Evolutionary conservation across 2,113 vertebrate species (phyloP).

Genomic region (Eupsittula cactorum): DNA sequence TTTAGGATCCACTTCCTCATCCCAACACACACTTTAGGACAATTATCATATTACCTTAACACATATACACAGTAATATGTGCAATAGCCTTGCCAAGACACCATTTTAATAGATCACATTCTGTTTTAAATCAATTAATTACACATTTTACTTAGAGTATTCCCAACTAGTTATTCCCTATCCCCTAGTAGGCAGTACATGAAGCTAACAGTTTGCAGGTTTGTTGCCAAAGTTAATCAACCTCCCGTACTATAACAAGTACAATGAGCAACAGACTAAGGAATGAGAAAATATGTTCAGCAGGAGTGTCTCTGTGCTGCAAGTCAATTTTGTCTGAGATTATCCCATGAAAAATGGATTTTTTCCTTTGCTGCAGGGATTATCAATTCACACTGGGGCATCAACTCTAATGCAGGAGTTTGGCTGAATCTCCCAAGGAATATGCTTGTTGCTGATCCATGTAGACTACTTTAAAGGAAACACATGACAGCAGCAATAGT

Average conservation of each 20-base stretch:
- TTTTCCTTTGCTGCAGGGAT: neutral
- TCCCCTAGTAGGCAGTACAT: neutral
- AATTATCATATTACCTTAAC: neutral
- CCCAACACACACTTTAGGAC: neutral
- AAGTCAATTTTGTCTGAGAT: neutral
- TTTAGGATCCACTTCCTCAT: neutral
- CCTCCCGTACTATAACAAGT: neutral
- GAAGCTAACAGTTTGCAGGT: neutral
- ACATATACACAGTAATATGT: neutral
- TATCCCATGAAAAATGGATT: neutral
- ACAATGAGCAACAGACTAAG: neutral
- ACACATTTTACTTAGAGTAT: neutral
- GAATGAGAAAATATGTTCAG: neutral
- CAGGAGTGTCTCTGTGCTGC: neutral
- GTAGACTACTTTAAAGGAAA: neutral
- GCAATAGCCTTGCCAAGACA: neutral
- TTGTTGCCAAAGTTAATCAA: neutral
- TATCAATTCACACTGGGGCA: neutral
- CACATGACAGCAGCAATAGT: neutral
- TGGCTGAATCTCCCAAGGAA: neutral
- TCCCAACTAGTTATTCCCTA: neutral
- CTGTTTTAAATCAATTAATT: neutral
- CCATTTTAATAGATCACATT: neutral
- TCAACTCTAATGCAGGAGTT: neutral
- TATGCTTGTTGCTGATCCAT: rapidly evolving